A percentile compares a stretch with the other conserved stretches of the same genome.
phyloP scores from a whole-genome alignment of 2,113 vertebrate species.

The Enhydra lutris region DNA sequence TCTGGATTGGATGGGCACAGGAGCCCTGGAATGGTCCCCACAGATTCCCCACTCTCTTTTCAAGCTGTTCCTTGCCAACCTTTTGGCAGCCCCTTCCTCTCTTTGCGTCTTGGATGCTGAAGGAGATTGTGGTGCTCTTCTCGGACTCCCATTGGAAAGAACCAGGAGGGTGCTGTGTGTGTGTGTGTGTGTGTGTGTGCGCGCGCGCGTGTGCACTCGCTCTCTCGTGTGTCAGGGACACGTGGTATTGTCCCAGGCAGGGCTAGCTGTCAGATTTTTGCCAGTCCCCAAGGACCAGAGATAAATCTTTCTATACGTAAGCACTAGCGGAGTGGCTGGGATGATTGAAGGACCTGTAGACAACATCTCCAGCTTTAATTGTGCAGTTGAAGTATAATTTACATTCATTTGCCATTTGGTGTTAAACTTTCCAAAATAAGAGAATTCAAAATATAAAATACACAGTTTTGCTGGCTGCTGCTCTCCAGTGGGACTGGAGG shows the following conservation, averaged over 20 bases:
- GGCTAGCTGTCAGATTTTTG: background rate
- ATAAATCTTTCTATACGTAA: background rate
- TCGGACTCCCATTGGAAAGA: background rate
- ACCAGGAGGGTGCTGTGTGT: background rate
- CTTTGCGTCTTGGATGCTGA: background rate
- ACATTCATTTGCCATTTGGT: conserved; percentile 63
- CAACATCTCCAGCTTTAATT: conserved; percentile 45
- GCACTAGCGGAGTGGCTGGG: background rate
- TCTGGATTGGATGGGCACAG: background rate
- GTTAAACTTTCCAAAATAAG: conserved; percentile 60
- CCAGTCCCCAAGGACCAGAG: background rate
- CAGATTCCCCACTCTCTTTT: background rate
- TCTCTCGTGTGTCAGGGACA: no score
- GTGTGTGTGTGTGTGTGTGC: background rate
- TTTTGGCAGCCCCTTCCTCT: background rate
- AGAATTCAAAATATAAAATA: background rate
- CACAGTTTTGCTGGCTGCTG: background rate
- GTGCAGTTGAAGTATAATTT: conserved; percentile 59
- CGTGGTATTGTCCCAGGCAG: background rate
- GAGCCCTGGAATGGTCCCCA: background rate
- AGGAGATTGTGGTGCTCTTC: background rate
- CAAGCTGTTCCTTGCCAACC: background rate
- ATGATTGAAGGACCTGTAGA: conserved; percentile 32
- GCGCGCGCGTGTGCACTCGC: fast-evolving
- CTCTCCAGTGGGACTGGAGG: background rate